Base-by-base conservation (phyloP, 2,888 invertebrate species). In the Cryptops parisi region DNA sequence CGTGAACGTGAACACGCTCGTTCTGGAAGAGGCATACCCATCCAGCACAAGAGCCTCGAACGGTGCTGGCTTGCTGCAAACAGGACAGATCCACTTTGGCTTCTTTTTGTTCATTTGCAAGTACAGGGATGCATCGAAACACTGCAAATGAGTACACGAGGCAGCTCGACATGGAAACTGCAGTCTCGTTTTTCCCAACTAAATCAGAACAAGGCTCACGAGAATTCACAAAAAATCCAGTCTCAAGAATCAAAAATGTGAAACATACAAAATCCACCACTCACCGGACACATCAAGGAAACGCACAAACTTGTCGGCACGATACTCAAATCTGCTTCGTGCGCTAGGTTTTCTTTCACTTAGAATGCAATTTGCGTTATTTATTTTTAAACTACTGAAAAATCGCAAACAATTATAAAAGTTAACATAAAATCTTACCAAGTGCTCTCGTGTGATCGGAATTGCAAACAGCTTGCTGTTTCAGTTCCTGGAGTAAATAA, bases 71-170 rank as follows among this genome's bases (percentile, higher is more conserved):
- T 88, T 85, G 70, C 94, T 91, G 72, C 98, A 98, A 21, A 98
- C 94, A 0, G 97, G 97, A 71, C 98, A 98, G 63, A 84, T 81
- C 97, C 98, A 98, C 0, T 94, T 94, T 2, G 97, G 91, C 65
- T 94, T 94, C 58, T 91, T 78, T 70, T 98, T 98, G 66, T 98
- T 97, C 97, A 98, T 97, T 76, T 89, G 88, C 60, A 97, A 76
- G 72, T 85, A 97, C 53, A 90, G 76, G 19, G 83, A 83, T 0
- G 94, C 94, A 73, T 98, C 98, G 71, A 98, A 98, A 72, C 97
- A 97, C 72, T 98, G 97, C 62, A 98, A 75, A 72, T 98, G 98
- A 24, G 81, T 81, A 66, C 98, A 98, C n/a, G 84, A 84, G 52
- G 82, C 82, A 2, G 94, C 78, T 53, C 91, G 77, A 67, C 90